A percentile compares a stretch with the other conserved stretches of the same genome.
Conservation (phyloP, 2,797 vertebrate genomes). For the Clarias laeviceps region DNA sequence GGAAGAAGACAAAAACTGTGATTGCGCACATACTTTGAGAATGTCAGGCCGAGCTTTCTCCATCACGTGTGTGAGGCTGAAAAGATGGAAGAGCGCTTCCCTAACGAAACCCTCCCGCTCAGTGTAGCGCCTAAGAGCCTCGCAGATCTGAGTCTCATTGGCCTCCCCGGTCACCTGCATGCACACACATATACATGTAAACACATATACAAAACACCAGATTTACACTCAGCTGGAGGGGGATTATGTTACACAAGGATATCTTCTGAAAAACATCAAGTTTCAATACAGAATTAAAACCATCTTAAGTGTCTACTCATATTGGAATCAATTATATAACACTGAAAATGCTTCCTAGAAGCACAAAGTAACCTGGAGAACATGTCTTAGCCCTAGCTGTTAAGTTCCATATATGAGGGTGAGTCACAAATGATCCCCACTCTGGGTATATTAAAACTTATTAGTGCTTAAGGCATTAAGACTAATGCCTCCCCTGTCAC, state of each 20-base stretch:
- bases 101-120: conserved; percentile 96
- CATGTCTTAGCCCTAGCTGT: too few relatives aligned
- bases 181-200: conserved; percentile 36
- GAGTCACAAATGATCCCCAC: too few relatives aligned
- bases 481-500: too few relatives aligned
- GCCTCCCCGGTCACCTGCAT: conserved; percentile 95
- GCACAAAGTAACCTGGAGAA: too few relatives aligned
- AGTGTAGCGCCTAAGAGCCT: conserved; percentile 93
- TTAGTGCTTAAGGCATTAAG: too few relatives aligned
- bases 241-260: not conserved
- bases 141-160: conserved; percentile 95
- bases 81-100: conserved; percentile 96
- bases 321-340: too few relatives aligned
- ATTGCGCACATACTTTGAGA: conserved; percentile 81
- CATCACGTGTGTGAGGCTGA: conserved; percentile 95
- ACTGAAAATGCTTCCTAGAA: too few relatives aligned
- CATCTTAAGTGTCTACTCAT: too few relatives aligned
- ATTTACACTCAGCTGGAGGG: not conserved
- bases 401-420: too few relatives aligned
- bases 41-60: conserved; percentile 96
- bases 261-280: not conserved
- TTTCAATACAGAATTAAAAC: too few relatives aligned
- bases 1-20: not conserved
- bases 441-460: too few relatives aligned
- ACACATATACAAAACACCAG: not conserved